A percentile compares a stretch with the other conserved stretches of the same genome.
Evolutionary conservation across 2,888 invertebrate genomes (phyloP).

Genomic region (Muschampia plurimacula): DNA sequence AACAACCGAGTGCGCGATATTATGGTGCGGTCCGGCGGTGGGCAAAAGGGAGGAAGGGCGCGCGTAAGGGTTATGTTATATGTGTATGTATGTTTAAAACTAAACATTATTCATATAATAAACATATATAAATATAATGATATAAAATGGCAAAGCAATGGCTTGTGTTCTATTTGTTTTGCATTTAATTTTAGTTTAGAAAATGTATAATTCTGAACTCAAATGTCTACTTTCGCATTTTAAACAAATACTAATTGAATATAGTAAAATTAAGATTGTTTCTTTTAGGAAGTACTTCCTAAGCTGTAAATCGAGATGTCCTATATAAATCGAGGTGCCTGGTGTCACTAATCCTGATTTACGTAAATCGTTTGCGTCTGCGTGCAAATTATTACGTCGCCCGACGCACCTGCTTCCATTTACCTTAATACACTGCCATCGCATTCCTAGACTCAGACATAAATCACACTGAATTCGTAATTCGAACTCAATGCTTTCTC

Average conservation of each 20-base stretch:
- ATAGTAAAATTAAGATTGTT: background rate
- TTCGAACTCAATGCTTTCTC: constrained; percentile 8
- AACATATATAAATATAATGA: too few relatives aligned
- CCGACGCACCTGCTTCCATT: constrained; percentile 64
- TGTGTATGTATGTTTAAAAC: too few relatives aligned
- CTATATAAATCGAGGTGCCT: constrained; percentile 29
- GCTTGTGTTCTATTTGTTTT: too few relatives aligned
- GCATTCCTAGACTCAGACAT: constrained; percentile 26
- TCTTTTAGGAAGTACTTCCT: background rate
- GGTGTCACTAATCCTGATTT: constrained; percentile 61
- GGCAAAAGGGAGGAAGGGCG: too few relatives aligned
- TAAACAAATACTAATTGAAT: background rate
- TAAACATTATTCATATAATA: too few relatives aligned
- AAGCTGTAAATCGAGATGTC: constrained; percentile 20
- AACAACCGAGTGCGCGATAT: too few relatives aligned
- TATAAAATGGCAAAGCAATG: too few relatives aligned
- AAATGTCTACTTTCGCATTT: too few relatives aligned
- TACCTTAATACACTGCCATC: constrained; percentile 37
- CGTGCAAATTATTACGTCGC: constrained; percentile 70
- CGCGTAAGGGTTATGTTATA: too few relatives aligned
- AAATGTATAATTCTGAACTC: too few relatives aligned
- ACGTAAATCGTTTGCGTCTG: constrained; percentile 58
- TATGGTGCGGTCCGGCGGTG: too few relatives aligned
- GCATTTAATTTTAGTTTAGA: too few relatives aligned
- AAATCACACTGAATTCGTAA: constrained; percentile 31